phyloP scores from a whole-genome alignment of 2,113 vertebrate species.

The Polypterus senegalus region DNA sequence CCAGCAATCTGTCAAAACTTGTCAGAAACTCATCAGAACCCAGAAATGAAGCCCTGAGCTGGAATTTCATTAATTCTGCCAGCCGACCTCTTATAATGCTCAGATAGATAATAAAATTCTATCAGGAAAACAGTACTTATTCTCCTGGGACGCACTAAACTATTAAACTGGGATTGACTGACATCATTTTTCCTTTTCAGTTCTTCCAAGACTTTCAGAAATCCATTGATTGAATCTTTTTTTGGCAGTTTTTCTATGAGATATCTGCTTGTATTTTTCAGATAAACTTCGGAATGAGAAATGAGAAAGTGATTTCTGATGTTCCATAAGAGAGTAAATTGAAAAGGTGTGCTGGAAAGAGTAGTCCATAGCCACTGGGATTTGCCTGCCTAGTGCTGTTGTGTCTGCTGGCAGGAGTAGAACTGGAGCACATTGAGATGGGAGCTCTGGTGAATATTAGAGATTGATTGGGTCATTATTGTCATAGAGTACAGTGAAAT shows the following conservation, averaged over 20 bases:
- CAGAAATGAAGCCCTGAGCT: constrained; percentile 43
- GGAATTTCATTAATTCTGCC: constrained; percentile 49
- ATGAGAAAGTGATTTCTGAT: too few species aligned
- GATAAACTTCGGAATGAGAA: too few species aligned
- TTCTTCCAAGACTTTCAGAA: constrained; percentile 23
- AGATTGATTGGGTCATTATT: too few species aligned
- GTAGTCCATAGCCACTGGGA: too few species aligned
- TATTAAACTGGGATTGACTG: constrained; percentile 33
- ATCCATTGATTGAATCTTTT: constrained; percentile 25
- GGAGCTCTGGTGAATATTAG: too few species aligned
- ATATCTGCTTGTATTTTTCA: background rate
- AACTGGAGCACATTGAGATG: too few species aligned
- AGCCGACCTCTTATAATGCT: constrained; percentile 36
- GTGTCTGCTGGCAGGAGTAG: too few species aligned
- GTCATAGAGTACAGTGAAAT: too few species aligned
- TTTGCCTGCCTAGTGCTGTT: too few species aligned
- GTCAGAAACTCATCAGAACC: constrained; percentile 45
- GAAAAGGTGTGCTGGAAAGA: too few species aligned
- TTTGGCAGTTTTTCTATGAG: constrained; percentile 1
- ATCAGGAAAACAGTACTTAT: constrained; percentile 40
- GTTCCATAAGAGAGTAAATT: too few species aligned
- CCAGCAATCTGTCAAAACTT: constrained; percentile 51
- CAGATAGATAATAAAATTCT: constrained; percentile 49
- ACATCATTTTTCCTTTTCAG: constrained; percentile 27
- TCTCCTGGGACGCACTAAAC: constrained; percentile 27